Base-by-base conservation (phyloP, 2,113 vertebrate species). In the Macquaria australasica region DNA sequence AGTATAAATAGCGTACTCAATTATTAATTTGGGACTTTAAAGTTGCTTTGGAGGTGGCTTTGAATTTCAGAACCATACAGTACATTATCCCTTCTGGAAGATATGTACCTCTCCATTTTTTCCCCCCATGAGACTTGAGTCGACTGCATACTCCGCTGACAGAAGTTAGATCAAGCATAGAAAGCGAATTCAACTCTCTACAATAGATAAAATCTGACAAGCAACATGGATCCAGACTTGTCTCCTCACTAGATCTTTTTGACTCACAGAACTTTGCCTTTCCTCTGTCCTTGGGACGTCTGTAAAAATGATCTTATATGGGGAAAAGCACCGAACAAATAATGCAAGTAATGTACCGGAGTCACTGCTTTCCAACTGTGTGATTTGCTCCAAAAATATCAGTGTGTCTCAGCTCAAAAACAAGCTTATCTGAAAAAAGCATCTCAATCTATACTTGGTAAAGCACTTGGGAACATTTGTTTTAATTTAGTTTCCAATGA, bases 121-220 rank as follows among this genome's bases (percentile, higher is more conserved):
- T 31, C 8, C 20, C 75, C 82, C 83, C 77, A 21, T 73, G 90
- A 89, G 92, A 88, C 59, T 80, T 87, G 70, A 82, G 73, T 87
- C 56, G 53, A 83, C 79, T 78, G 67, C 84, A 89, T 79, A 70
- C 86, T 83, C 73, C 34, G 28, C 84, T 85, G 86, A 88, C 83
- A 89, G 89, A 92, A 90, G 86, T 92, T 88, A 91, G 80, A 93
- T 94, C 88, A 93, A 88, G 84, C 88, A 85, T 51, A 83, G 83
- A 90, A 85, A 89, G 83, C 16, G 50, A 87, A 86, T 89, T 89
- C 83, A 85, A 16, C 77, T 77, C 77, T 88, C 70, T 67, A 87
- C 81, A 90, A 87, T 68, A 88, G 90, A 92, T 91, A 81, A 59
- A 91, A 94, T 93, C 93, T 93, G 91, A 94, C 87, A 92, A 84